These are phyloP conservation scores for Oscheius myriophilus DNA, from an alignment of 2,888 invertebrate genomes.

Conservation along the genomic window DNA sequence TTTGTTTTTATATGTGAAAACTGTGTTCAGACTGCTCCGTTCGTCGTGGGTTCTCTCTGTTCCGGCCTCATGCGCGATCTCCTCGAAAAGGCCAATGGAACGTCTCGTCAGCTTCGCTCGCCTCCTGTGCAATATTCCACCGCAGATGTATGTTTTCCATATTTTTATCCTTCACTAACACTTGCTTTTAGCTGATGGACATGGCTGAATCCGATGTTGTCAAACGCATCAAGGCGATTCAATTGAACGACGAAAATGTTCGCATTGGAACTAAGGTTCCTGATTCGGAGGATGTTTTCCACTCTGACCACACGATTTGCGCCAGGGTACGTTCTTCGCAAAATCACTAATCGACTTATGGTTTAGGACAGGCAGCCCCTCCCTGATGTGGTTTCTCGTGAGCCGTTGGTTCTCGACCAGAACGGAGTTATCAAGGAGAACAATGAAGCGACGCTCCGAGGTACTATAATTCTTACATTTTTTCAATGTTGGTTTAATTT, in stretches of 20 bases:
- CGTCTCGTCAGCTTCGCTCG: no score
- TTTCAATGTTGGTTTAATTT: not conserved
- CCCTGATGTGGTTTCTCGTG: conserved; percentile 58
- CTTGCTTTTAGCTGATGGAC: no score
- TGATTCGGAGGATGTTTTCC: conserved; percentile 33
- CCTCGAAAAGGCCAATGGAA: conserved; percentile 83
- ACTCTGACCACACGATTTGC: conserved; percentile 46
- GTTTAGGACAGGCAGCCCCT: conserved; percentile 50
- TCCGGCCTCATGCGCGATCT: conserved; percentile 87
- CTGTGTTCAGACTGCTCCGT: conserved; percentile 78
- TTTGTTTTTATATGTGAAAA: not conserved
- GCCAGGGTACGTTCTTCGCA: conserved; percentile 27
- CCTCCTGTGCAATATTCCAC: no score
- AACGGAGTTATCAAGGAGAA: conserved; percentile 41
- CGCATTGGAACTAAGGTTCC: no score
- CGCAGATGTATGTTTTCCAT: no score
- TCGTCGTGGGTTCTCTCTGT: conserved; percentile 87
- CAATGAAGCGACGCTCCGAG: conserved; percentile 39
- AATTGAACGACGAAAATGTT: no score
- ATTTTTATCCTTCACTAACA: no score
- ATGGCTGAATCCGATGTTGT: no score
- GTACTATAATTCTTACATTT: not conserved
- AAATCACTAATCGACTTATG: not conserved
- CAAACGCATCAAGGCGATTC: no score
- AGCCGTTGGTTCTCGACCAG: conserved; percentile 48